These are phyloP conservation scores for Poeciliopsis paucimaculata DNA, from an alignment of 2,797 vertebrate genomes.

Conservation along the genomic window DNA sequence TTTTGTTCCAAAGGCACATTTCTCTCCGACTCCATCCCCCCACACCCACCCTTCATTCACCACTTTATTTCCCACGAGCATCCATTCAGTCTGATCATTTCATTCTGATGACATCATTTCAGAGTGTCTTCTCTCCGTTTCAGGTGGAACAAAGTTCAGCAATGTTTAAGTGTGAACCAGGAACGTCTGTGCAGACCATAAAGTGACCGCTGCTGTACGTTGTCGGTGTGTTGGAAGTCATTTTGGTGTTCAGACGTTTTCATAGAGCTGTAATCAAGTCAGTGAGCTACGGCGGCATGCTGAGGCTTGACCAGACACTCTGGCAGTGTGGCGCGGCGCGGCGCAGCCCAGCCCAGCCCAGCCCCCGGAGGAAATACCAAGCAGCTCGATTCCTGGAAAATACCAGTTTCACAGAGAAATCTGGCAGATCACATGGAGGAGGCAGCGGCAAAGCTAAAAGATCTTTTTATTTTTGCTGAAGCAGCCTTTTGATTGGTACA, in stretches of 20 bases:
- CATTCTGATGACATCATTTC: neutral
- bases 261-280: neutral
- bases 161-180: neutral
- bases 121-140: neutral
- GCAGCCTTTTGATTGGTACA: neutral
- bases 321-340: neutral
- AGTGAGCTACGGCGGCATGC: conserved; percentile 15
- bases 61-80: neutral
- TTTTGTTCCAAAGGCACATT: neutral
- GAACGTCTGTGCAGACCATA: neutral
- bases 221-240: neutral
- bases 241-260: too few relatives aligned
- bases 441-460: neutral
- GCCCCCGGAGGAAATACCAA: conserved; percentile 41
- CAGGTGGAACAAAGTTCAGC: neutral
- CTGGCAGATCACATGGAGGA: neutral
- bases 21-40: neutral
- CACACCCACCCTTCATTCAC: neutral
- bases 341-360: neutral
- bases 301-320: conserved; percentile 34
- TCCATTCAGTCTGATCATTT: neutral
- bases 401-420: neutral
- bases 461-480: neutral
- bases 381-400: conserved; percentile 23
- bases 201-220: neutral